Evolutionary conservation across 2,113 vertebrate species (phyloP).

Genomic region (Illadopsis cleaveri): DNA sequence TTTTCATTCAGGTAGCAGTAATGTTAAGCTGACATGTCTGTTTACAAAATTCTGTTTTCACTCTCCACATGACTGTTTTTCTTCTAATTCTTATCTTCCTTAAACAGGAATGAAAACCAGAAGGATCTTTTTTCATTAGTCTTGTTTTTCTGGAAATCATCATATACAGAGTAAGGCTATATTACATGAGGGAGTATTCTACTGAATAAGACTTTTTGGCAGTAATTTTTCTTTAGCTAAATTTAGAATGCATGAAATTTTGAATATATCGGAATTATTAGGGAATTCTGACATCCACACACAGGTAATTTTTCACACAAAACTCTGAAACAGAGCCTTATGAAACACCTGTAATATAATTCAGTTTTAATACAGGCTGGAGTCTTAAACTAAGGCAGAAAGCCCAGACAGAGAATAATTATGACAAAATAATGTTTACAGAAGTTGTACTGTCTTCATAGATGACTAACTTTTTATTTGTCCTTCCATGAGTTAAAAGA

Average conservation of each 20-base stretch:
- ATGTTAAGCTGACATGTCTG: background rate
- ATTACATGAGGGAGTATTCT: background rate
- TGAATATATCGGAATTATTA: background rate
- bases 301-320: background rate
- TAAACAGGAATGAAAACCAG: background rate
- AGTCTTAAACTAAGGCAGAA: background rate
- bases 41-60: background rate
- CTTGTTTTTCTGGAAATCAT: background rate
- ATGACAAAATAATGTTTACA: background rate
- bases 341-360: background rate
- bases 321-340: background rate
- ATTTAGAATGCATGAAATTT: background rate
- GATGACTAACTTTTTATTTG: background rate
- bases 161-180: background rate
- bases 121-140: background rate
- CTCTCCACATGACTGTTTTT: background rate
- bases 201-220: background rate
- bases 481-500: background rate
- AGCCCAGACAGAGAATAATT: background rate
- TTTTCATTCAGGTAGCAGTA: background rate
- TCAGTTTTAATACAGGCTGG: background rate
- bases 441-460: background rate
- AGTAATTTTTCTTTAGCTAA: background rate
- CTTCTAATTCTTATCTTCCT: slow-evolving; percentile 10
- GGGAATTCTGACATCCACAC: background rate